A percentile compares a stretch with the other conserved stretches of the same genome.
Conservation (phyloP, 2,888 invertebrate genomes). For the Amphipyra tragopoginis region DNA sequence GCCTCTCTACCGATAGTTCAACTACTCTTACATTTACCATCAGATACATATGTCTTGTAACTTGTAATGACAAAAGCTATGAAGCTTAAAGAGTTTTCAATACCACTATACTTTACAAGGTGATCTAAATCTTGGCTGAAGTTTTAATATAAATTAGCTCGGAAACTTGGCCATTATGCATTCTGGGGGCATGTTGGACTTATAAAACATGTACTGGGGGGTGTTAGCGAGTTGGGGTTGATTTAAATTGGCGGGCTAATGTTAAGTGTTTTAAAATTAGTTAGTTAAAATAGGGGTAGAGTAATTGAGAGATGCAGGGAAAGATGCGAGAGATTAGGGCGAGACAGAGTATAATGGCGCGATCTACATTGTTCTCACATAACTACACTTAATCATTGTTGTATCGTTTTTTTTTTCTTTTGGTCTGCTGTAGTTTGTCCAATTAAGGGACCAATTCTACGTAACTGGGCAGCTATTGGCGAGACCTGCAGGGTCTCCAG, state of each 20-base stretch:
- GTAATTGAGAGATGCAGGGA: too few relatives aligned
- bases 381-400: too few relatives aligned
- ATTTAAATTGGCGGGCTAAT: constrained; percentile 6
- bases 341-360: too few relatives aligned
- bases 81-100: constrained; percentile 12
- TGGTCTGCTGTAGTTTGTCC: too few relatives aligned
- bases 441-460: too few relatives aligned
- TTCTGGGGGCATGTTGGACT: constrained; percentile 3
- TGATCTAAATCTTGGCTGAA: constrained; percentile 13
- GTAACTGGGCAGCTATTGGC: too few relatives aligned
- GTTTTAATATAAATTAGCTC: constrained; percentile 13
- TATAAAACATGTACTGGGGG: constrained; percentile 3
- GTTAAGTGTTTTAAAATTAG: neutral
- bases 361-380: too few relatives aligned
- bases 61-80: neutral
- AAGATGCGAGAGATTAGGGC: too few relatives aligned
- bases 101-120: constrained; percentile 13
- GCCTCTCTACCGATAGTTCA: too few relatives aligned
- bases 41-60: neutral
- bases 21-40: too few relatives aligned
- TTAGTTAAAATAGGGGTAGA: neutral
- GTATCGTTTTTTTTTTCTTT: too few relatives aligned
- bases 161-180: constrained; percentile 4
- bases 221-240: constrained; percentile 1
- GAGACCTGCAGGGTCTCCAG: too few relatives aligned